Conservation (phyloP, 2,113 vertebrate genomes). For the Ursus arctos region DNA sequence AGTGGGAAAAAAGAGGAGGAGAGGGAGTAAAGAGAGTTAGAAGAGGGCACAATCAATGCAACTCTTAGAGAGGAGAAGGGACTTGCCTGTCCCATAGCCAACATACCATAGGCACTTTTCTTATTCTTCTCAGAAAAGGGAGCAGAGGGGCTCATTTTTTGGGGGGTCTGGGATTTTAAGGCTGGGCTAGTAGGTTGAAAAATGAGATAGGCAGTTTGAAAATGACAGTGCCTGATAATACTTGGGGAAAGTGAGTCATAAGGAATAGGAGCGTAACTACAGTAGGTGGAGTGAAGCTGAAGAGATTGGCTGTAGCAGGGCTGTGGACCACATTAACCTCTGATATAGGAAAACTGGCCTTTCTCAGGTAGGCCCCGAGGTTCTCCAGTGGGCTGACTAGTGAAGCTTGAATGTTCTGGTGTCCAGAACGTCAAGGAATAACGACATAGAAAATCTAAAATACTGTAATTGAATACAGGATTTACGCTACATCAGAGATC, state of each 20-base stretch:
- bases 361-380: neutral
- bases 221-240: neutral
- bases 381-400: neutral
- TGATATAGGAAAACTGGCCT: neutral
- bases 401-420: neutral
- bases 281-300: neutral
- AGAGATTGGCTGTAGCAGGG: neutral
- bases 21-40: neutral
- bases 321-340: neutral
- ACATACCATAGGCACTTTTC: neutral
- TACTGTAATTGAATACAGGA: neutral
- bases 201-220: neutral
- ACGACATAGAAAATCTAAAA: conserved; percentile 33
- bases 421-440: neutral
- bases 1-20: neutral
- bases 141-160: neutral
- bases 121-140: conserved; percentile 29
- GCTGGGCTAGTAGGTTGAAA: conserved; percentile 7
- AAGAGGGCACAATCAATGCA: neutral
- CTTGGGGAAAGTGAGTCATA: neutral
- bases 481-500: conserved; percentile 18
- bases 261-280: neutral
- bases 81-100: neutral
- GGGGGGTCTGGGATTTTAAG: neutral
- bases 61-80: neutral